Conservation (phyloP, 2,113 vertebrate genomes). For the Chascanopsetta lugubris region DNA sequence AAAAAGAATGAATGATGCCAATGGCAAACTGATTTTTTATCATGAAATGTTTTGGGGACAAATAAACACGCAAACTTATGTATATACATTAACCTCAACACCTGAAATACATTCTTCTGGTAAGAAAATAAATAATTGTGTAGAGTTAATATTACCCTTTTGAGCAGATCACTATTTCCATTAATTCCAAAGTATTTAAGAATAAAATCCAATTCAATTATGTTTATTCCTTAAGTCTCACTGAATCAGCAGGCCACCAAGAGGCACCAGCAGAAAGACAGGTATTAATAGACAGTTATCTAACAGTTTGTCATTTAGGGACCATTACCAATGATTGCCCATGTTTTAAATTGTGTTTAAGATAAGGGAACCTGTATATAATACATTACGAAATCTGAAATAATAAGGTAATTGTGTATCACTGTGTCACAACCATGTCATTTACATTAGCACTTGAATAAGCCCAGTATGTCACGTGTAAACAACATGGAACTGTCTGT, state of each 20-base stretch:
- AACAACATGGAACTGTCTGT: too few species aligned
- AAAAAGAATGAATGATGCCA: conserved; percentile 32
- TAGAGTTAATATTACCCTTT: conserved; percentile 46
- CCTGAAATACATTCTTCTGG: conserved; percentile 38
- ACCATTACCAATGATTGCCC: conserved; percentile 59
- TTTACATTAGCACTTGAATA: conserved; percentile 49
- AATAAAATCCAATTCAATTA: conserved; percentile 47
- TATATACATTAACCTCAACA: conserved; percentile 43
- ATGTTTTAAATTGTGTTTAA: conserved; percentile 44
- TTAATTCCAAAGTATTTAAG: conserved; percentile 53
- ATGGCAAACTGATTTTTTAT: conserved; percentile 22
- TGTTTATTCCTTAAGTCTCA: conserved; percentile 47
- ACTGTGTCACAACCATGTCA: conserved; percentile 58
- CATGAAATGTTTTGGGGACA: conserved; percentile 33
- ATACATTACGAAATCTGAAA: conserved; percentile 52
- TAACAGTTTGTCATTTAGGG: conserved; percentile 58
- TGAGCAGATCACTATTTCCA: conserved; percentile 43
- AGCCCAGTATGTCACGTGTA: conserved; percentile 45
- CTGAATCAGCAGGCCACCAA: conserved; percentile 27
- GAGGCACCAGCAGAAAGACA: conserved; percentile 35
- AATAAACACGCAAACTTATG: conserved; percentile 27
- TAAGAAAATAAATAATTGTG: conserved; percentile 22
- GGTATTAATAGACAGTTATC: conserved; percentile 34
- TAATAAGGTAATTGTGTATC: conserved; percentile 49
- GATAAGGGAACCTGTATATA: conserved; percentile 73